These are phyloP conservation scores for Oreochromis tanganicae DNA, from an alignment of 2,113 vertebrate genomes.

Conservation along the genomic window DNA sequence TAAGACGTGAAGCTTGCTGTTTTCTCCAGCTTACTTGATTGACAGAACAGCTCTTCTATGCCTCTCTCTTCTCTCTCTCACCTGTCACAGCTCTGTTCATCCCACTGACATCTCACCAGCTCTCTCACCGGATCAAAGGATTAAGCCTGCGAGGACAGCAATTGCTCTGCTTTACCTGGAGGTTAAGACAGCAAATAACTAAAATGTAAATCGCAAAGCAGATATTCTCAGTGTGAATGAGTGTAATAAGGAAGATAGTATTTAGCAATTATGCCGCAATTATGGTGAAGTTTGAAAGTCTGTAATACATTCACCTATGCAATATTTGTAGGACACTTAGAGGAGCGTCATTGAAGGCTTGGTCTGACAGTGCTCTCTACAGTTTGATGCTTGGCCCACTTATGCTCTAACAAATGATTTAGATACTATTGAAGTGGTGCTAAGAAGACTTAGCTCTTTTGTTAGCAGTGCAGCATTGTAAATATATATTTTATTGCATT, in stretches of 20 bases:
- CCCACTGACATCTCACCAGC: slow-evolving; percentile 44
- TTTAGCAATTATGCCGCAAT: neutral
- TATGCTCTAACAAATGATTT: neutral
- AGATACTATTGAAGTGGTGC: neutral
- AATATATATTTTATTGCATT: neutral
- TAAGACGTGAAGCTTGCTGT: slow-evolving; percentile 17
- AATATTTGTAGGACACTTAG: neutral
- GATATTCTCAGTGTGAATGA: slow-evolving; percentile 1
- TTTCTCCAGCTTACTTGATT: slow-evolving; percentile 46
- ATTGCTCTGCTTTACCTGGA: slow-evolving; percentile 34
- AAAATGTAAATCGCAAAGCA: neutral
- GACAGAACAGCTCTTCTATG: slow-evolving; percentile 28
- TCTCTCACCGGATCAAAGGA: slow-evolving; percentile 50
- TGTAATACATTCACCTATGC: neutral
- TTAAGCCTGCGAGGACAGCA: slow-evolving; percentile 42
- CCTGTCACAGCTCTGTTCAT: slow-evolving; percentile 42
- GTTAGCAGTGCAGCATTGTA: neutral
- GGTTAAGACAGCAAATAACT: slow-evolving; percentile 16
- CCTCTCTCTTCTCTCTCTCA: slow-evolving; percentile 11
- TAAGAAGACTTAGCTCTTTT: neutral
- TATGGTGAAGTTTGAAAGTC: neutral
- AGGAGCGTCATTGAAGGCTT: neutral
- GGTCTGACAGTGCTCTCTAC: neutral
- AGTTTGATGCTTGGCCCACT: neutral
- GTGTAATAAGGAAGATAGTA: neutral